Conservation (phyloP, 2,888 invertebrate genomes). For the Globia sparganii region DNA sequence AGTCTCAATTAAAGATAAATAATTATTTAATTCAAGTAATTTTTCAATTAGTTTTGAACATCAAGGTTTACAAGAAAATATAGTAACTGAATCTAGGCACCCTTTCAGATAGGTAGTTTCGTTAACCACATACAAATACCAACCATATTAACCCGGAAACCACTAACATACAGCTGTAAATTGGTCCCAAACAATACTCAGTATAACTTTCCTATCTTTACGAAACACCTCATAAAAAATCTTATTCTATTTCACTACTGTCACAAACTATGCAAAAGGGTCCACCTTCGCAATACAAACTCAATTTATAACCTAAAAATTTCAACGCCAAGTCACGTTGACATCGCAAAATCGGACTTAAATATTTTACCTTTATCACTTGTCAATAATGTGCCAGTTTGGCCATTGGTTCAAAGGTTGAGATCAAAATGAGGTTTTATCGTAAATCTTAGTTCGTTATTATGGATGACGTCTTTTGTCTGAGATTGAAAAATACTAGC, state of each 20-base stretch:
- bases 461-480: slow-evolving; percentile 6
- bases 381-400: slow-evolving; percentile 10
- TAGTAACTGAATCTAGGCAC: too few relatives aligned
- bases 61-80: too few relatives aligned
- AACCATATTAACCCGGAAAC: not conserved
- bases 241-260: slow-evolving; percentile 4
- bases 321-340: slow-evolving; percentile 22
- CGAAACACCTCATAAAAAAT: slow-evolving; percentile 15
- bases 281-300: slow-evolving; percentile 2
- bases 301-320: slow-evolving; percentile 27
- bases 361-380: slow-evolving; percentile 48
- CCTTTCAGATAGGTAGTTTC: too few relatives aligned
- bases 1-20: too few relatives aligned
- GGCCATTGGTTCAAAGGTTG: slow-evolving; percentile 19
- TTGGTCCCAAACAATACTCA: too few relatives aligned
- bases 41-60: too few relatives aligned
- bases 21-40: too few relatives aligned
- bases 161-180: not conserved
- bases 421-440: slow-evolving; percentile 35
- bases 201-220: too few relatives aligned
- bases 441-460: slow-evolving; percentile 14
- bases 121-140: too few relatives aligned
- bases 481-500: too few relatives aligned
- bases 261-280: slow-evolving; percentile 7
- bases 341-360: slow-evolving; percentile 7